Evolutionary conservation across 2,113 vertebrate genomes (phyloP).

Genomic region (Seriola dumerili): DNA sequence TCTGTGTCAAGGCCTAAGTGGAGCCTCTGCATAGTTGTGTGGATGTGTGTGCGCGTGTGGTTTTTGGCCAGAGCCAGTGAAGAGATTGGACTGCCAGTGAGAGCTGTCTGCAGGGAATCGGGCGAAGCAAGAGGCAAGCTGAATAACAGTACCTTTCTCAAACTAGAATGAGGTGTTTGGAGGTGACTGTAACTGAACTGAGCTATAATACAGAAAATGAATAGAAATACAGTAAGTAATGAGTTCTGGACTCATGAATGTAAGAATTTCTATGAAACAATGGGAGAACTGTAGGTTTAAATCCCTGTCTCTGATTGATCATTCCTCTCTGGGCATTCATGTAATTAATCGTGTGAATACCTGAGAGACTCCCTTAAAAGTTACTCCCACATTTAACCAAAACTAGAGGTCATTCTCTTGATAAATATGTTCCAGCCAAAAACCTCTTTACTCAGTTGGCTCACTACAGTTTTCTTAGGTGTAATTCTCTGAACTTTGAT

Average conservation of each 20-base stretch:
- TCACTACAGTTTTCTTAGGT: not conserved
- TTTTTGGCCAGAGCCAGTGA: conserved; percentile 64
- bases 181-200: conserved; percentile 23
- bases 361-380: not conserved
- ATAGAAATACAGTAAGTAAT: not conserved
- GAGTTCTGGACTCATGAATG: not conserved
- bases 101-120: conserved; percentile 67
- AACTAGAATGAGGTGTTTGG: conserved; percentile 37
- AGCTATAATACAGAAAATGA: conserved; percentile 25
- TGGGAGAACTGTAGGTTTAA: too few relatives aligned
- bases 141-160: conserved; percentile 60
- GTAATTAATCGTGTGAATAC: not conserved
- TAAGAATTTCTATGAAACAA: not conserved
- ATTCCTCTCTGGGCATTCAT: not conserved
- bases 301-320: not conserved
- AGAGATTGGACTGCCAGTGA: conserved; percentile 58
- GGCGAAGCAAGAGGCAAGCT: conserved; percentile 43
- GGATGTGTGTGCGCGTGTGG: conserved; percentile 46
- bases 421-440: not conserved
- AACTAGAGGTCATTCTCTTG: not conserved
- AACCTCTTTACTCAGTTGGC: not conserved
- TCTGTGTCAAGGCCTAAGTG: conserved; percentile 50
- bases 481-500: not conserved
- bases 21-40: conserved; percentile 43
- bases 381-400: not conserved